Percentiles rank a stretch among this genome's conserved stretches.
Evolutionary conservation across 1,140 invertebrate species (phyloP).

Genomic region (Helicoverpa zea): DNA sequence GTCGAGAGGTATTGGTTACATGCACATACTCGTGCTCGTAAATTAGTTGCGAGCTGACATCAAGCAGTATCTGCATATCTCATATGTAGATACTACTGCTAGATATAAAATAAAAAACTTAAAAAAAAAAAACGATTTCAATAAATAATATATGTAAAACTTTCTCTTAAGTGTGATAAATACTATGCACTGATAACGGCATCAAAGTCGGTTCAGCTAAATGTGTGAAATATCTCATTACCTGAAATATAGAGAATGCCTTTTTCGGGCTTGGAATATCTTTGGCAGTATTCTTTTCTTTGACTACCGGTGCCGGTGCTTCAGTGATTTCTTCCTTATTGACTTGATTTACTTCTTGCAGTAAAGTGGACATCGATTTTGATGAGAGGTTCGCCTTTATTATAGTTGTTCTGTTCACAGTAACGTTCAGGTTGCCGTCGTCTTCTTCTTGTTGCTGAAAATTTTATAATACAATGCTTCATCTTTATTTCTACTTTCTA

Average conservation of each 20-base stretch:
- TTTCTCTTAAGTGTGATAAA: too few relatives aligned
- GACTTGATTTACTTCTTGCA: conserved; percentile 56
- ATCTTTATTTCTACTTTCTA: not conserved
- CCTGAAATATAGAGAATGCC: conserved; percentile 78
- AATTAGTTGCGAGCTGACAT: too few relatives aligned
- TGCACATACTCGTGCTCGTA: too few relatives aligned
- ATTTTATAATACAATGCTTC: not conserved
- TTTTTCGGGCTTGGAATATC: conserved; percentile 79
- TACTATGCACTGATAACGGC: too few relatives aligned
- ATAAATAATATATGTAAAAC: too few relatives aligned
- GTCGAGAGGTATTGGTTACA: too few relatives aligned
- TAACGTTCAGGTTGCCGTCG: conserved; percentile 60
- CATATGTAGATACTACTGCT: too few relatives aligned
- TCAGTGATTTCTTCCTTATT: conserved; percentile 51
- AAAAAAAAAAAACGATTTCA: too few relatives aligned
- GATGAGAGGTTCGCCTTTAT: conserved; percentile 77
- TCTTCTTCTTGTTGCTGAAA: conserved; percentile 70
- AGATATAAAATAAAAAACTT: too few relatives aligned
- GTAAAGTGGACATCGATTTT: conserved; percentile 63
- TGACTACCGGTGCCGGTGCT: conserved; percentile 17
- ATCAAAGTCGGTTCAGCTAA: too few relatives aligned
- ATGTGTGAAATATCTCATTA: conserved; percentile 55
- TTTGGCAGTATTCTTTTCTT: conserved; percentile 70
- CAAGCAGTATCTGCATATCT: too few relatives aligned
- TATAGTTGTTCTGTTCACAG: conserved; percentile 69